A percentile compares a stretch with the other conserved stretches of the same genome.
Evolutionary conservation across 1,140 invertebrate species (phyloP).

Genomic region (Euglossa dilemma): DNA sequence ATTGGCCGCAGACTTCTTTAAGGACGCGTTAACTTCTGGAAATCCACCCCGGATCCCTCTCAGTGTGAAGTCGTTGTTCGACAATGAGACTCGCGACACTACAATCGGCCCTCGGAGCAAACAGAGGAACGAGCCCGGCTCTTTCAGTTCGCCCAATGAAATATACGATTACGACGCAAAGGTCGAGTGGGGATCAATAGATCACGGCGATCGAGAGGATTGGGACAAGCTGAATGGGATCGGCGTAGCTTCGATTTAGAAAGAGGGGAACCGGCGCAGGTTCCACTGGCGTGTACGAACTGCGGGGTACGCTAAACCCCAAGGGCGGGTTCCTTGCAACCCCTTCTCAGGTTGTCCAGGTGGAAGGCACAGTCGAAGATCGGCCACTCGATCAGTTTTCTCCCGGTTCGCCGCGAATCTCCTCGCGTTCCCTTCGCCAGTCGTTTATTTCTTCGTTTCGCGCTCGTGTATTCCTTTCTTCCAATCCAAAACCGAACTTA

Average conservation of each 20-base stretch:
- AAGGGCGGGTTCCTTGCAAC: slow-evolving; percentile 65
- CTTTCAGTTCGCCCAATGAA: slow-evolving; percentile 71
- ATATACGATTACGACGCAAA: slow-evolving; percentile 71
- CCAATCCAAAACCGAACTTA: too few species aligned
- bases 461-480: not conserved
- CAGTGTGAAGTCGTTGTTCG: slow-evolving; percentile 18
- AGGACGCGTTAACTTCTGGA: not conserved
- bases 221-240: slow-evolving; percentile 64
- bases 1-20: not conserved
- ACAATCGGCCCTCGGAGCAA: slow-evolving; percentile 58
- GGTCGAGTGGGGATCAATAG: slow-evolving; percentile 77
- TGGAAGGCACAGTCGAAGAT: slow-evolving; percentile 58
- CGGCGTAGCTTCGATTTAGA: slow-evolving; percentile 57
- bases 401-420: slow-evolving; percentile 50
- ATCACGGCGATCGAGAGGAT: slow-evolving; percentile 72
- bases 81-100: slow-evolving; percentile 45
- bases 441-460: not conserved
- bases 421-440: not conserved
- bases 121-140: slow-evolving; percentile 40
- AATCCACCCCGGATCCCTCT: not conserved
- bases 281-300: slow-evolving; percentile 67
- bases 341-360: slow-evolving; percentile 73
- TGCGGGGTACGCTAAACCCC: slow-evolving; percentile 57
- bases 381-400: slow-evolving; percentile 66
- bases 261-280: slow-evolving; percentile 63